Conservation (phyloP, 64 coral and sea anemone genomes). For the Stichodactyla mertensii region DNA sequence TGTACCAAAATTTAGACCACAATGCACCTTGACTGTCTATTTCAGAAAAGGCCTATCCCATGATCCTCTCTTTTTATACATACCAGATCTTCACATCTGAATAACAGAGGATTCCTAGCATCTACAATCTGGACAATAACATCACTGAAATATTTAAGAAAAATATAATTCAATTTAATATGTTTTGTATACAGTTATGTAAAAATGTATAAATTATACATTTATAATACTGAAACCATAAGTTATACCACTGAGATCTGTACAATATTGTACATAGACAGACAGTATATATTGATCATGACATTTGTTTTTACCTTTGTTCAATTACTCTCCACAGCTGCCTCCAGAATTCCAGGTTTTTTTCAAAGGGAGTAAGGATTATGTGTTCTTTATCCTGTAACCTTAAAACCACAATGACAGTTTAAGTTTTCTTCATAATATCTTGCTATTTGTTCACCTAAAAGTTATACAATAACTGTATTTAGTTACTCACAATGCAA, state of each 20-base stretch:
- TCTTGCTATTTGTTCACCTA: not conserved
- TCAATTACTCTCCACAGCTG: slow-evolving; percentile 97
- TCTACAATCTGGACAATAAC: slow-evolving; percentile 98
- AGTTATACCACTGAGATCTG: no score
- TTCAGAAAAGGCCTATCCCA: not conserved
- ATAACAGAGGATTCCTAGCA: slow-evolving; percentile 91
- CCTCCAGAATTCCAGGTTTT: slow-evolving; percentile 97
- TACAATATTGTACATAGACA: not conserved
- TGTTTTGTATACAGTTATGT: not conserved
- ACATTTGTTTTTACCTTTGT: slow-evolving; percentile 51
- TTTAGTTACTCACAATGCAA: slow-evolving; percentile 61
- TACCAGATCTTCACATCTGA: slow-evolving; percentile 96
- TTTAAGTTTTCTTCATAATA: not conserved
- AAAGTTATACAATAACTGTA: no score
- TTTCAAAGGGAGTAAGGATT: slow-evolving; percentile 97
- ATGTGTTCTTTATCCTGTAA: slow-evolving; percentile 96
- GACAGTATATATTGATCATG: not conserved
- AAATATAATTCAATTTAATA: no score
- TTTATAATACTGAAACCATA: no score
- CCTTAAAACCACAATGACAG: slow-evolving; percentile 26
- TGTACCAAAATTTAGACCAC: no score
- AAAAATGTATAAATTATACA: not conserved
- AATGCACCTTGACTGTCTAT: no score
- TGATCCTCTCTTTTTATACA: not conserved
- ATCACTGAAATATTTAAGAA: slow-evolving; percentile 43